Evolutionary conservation across 2,888 invertebrate genomes (phyloP).

Genomic region (Biston betularia): DNA sequence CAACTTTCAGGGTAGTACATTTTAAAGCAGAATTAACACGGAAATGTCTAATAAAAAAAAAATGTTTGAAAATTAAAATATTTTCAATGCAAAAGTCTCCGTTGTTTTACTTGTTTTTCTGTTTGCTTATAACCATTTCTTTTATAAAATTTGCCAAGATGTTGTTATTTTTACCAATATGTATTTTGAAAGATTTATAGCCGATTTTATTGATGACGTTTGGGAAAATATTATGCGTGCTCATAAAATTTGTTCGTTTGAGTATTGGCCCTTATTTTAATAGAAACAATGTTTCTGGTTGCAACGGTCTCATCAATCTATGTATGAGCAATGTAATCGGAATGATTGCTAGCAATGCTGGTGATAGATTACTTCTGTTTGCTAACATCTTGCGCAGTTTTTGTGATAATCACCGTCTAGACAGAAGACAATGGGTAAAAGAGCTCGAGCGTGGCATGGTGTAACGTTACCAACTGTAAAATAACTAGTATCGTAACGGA

Average conservation of each 20-base stretch:
- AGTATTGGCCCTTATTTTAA: not conserved
- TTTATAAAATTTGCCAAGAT: too few species aligned
- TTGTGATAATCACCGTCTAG: slow-evolving; percentile 25
- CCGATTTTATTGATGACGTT: slow-evolving; percentile 54
- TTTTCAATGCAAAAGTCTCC: too few species aligned
- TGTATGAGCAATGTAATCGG: slow-evolving; percentile 13
- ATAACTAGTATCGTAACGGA: slow-evolving; percentile 50
- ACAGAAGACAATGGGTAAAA: slow-evolving; percentile 52
- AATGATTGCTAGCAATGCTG: slow-evolving; percentile 10
- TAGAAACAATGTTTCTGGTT: not conserved
- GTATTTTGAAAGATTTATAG: slow-evolving; percentile 52
- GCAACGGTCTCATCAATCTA: slow-evolving; percentile 14
- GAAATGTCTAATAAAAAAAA: slow-evolving; percentile 40
- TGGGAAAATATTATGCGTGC: not conserved
- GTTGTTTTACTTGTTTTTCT: too few species aligned
- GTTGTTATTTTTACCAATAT: too few species aligned
- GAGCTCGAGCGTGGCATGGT: slow-evolving; percentile 52
- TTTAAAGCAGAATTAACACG: slow-evolving; percentile 67
- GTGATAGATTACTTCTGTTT: slow-evolving; percentile 30
- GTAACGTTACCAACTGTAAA: slow-evolving; percentile 44
- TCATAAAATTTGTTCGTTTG: not conserved
- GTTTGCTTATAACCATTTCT: too few species aligned
- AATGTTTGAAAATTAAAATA: too few species aligned
- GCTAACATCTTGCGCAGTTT: slow-evolving; percentile 32
- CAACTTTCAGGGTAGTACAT: slow-evolving; percentile 72